Percentiles rank a stretch among this genome's conserved stretches.
phyloP scores from a whole-genome alignment of 92 coral and sea anemone genomes.

The Plumapathes pennacea region DNA sequence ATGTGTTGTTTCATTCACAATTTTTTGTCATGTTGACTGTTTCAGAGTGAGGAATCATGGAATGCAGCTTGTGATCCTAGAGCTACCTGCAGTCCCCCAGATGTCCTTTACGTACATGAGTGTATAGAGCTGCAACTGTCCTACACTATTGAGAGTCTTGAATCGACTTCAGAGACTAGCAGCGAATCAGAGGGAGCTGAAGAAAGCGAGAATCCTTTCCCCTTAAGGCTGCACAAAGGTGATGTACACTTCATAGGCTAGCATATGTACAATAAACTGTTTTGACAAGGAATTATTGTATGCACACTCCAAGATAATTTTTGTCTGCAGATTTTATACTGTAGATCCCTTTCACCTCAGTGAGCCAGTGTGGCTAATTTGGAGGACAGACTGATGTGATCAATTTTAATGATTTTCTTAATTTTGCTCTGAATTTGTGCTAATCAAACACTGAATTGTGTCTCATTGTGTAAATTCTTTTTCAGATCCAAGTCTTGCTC shows the following conservation, averaged over 20 bases:
- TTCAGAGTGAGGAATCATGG: too few species aligned
- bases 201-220: slow-evolving; percentile 55
- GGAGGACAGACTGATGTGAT: too few species aligned
- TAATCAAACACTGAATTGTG: neutral
- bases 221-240: slow-evolving; percentile 71
- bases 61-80: too few species aligned
- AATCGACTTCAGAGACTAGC: slow-evolving; percentile 37
- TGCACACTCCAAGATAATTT: too few species aligned
- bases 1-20: too few species aligned
- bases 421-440: neutral
- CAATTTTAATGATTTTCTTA: neutral
- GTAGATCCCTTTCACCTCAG: too few species aligned
- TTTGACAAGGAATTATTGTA: neutral
- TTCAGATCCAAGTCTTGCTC: slow-evolving; percentile 60
- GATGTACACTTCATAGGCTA: neutral
- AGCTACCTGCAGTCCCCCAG: slow-evolving; percentile 22
- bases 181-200: slow-evolving; percentile 39
- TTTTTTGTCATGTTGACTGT: too few species aligned
- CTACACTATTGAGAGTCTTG: slow-evolving; percentile 40
- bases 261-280: neutral
- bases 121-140: slow-evolving; percentile 84
- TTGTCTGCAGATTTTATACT: too few species aligned
- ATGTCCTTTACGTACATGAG: slow-evolving; percentile 83
- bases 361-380: too few species aligned
- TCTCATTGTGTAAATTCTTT: neutral